Percentiles rank a stretch among this genome's conserved stretches.
Conservation (phyloP, 2,797 vertebrate genomes). For the Propithecus deckenii region DNA sequence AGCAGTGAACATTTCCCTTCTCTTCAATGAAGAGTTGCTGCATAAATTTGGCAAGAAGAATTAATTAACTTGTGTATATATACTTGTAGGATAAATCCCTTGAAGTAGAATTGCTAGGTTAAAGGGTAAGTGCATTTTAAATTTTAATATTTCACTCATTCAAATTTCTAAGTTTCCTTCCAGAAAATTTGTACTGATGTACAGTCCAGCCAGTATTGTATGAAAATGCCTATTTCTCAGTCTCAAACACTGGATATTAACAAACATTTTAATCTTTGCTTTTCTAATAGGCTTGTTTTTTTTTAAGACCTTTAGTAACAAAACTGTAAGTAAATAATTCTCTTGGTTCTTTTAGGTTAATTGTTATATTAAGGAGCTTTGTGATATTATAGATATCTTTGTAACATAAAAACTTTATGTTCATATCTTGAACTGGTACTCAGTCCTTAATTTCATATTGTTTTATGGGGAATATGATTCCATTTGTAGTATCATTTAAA, state of each 20-base stretch:
- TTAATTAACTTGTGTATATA: not conserved
- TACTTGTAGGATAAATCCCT: not conserved
- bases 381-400: not conserved
- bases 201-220: not conserved
- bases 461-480: not conserved
- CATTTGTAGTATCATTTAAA: not conserved
- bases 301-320: not conserved
- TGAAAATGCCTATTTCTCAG: not conserved
- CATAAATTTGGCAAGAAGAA: not conserved
- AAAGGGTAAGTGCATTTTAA: constrained; percentile 1
- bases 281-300: not conserved
- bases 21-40: not conserved
- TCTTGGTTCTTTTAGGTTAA: not conserved
- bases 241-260: not conserved
- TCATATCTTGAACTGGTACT: not conserved
- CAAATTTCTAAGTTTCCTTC: not conserved
- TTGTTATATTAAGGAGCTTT: not conserved
- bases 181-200: not conserved
- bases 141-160: not conserved
- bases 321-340: not conserved
- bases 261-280: not conserved
- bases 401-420: not conserved
- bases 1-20: not conserved
- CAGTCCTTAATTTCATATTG: not conserved
- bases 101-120: not conserved